Percentiles rank a stretch among this genome's conserved stretches.
phyloP scores from a whole-genome alignment of 2,888 invertebrate species.

The Dryococelus australis region DNA sequence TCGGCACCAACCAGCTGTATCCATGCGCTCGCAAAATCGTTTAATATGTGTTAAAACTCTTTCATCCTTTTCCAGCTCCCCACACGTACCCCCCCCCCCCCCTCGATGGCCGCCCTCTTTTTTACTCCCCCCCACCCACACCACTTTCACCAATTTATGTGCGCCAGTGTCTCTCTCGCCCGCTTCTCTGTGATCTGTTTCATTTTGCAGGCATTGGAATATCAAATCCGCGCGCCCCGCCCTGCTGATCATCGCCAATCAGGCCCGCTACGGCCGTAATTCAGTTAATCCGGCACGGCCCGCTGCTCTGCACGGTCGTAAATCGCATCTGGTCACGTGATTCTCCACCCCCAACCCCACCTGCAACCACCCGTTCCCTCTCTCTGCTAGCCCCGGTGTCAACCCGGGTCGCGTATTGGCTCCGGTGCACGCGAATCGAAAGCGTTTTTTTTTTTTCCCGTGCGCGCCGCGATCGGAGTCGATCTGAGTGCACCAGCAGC shows the following conservation, averaged over 20 bases:
- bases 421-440: neutral
- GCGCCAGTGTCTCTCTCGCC: neutral
- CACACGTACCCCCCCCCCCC: neutral
- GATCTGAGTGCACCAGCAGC: too few species aligned
- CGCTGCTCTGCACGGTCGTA: neutral
- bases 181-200: slow-evolving; percentile 35
- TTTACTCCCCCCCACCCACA: slow-evolving; percentile 21
- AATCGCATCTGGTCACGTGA: slow-evolving; percentile 22
- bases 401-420: neutral
- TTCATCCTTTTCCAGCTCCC: slow-evolving; percentile 1
- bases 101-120: neutral
- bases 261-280: slow-evolving; percentile 31
- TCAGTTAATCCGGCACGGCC: slow-evolving; percentile 36
- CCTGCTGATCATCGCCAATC: slow-evolving; percentile 39
- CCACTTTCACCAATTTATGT: slow-evolving; percentile 13
- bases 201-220: slow-evolving; percentile 39
- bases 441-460: neutral
- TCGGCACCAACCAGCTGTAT: neutral
- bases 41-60: slow-evolving; percentile 16
- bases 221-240: slow-evolving; percentile 31
- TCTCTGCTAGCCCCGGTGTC: neutral
- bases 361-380: too few species aligned
- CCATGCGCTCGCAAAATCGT: slow-evolving; percentile 16
- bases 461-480: too few species aligned
- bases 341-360: neutral